Evolutionary conservation across 2,113 vertebrate genomes (phyloP).

Genomic region (Strix aluco): DNA sequence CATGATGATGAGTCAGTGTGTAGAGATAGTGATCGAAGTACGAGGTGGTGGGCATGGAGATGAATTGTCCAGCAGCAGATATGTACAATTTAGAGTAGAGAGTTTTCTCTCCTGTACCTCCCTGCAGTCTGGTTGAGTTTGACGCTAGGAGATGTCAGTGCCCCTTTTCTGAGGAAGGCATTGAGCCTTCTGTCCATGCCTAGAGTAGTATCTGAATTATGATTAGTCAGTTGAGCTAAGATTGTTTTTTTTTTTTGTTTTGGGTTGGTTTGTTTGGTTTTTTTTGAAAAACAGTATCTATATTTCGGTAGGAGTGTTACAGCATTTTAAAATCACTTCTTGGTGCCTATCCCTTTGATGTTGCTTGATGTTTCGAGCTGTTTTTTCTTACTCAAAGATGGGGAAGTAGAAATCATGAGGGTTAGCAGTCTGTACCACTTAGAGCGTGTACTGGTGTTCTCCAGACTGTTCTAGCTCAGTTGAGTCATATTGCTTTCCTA

Average conservation of each 20-base stretch:
- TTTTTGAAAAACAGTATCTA: background rate
- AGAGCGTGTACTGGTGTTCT: accelerated
- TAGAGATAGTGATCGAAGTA: background rate
- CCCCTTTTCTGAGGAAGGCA: background rate
- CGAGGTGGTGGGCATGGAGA: background rate
- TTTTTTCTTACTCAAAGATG: background rate
- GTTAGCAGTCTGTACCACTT: background rate
- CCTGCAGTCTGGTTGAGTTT: background rate
- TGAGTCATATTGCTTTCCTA: background rate
- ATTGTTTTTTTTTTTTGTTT: background rate
- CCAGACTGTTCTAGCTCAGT: background rate
- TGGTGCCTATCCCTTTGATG: background rate
- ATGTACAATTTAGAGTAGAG: background rate
- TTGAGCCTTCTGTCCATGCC: background rate
- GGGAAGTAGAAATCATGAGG: background rate
- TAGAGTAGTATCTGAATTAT: background rate
- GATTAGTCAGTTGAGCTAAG: background rate
- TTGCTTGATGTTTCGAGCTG: background rate
- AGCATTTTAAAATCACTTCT: background rate
- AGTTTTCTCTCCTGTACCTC: background rate
- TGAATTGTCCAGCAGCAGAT: background rate
- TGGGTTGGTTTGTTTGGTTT: background rate
- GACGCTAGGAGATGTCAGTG: background rate
- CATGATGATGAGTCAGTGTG: background rate
- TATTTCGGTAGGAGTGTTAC: background rate